A percentile compares a stretch with the other conserved stretches of the same genome.
These are phyloP conservation scores for Neotragus pygmaeus DNA, from an alignment of 2,113 vertebrate species.

Conservation along the genomic window DNA sequence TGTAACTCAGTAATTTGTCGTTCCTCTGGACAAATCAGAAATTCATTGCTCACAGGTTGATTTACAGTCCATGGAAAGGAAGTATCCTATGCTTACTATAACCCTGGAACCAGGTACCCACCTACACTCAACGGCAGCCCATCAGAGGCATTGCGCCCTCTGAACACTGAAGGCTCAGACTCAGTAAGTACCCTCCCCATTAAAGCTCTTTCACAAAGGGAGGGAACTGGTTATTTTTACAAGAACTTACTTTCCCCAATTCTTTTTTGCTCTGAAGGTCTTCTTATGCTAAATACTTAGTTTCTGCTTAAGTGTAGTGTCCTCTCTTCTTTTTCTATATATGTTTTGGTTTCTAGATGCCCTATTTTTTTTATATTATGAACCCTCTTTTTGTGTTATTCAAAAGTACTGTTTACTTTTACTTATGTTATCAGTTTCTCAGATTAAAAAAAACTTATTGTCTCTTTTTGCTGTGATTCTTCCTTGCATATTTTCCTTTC, in stretches of 20 bases:
- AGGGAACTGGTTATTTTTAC: neutral
- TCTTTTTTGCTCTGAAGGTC: neutral
- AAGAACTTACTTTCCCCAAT: neutral
- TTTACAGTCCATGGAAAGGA: neutral
- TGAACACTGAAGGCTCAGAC: neutral
- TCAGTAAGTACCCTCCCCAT: neutral
- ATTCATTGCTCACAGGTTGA: neutral
- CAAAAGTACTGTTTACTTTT: neutral
- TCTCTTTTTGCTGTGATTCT: neutral
- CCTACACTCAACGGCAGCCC: neutral
- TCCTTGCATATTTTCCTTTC: neutral
- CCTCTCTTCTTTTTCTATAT: neutral
- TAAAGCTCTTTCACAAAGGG: neutral
- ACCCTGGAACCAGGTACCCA: neutral
- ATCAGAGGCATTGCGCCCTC: neutral
- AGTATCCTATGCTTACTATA: neutral
- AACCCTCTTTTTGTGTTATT: neutral
- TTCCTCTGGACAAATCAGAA: neutral
- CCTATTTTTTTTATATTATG: neutral
- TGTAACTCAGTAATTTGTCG: neutral
- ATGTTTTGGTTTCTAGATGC: neutral
- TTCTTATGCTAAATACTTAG: neutral
- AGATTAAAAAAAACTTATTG: neutral
- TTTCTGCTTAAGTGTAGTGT: neutral
- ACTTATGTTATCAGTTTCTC: neutral